These are phyloP conservation scores for Hyphantria cunea DNA, from an alignment of 1,140 invertebrate genomes.

Conservation along the genomic window DNA sequence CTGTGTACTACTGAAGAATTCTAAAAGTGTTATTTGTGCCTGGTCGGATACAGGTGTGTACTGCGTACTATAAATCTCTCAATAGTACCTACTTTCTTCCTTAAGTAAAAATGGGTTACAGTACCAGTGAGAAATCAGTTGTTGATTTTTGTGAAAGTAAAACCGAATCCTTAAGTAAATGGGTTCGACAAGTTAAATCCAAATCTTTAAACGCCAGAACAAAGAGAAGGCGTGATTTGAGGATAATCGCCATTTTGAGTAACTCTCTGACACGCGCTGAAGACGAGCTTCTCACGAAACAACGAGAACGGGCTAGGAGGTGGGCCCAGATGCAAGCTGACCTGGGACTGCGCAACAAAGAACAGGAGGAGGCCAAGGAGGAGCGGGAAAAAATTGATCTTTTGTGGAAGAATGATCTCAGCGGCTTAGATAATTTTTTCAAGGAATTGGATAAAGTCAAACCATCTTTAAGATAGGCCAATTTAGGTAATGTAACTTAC, in stretches of 20 bases:
- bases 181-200: slow-evolving; percentile 77
- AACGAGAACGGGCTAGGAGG: slow-evolving; percentile 78
- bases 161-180: slow-evolving; percentile 73
- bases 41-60: slow-evolving; percentile 78
- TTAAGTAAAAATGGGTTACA: slow-evolving; percentile 68
- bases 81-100: slow-evolving; percentile 61
- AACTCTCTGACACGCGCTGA: slow-evolving; percentile 69
- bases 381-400: slow-evolving; percentile 73
- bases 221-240: slow-evolving; percentile 75
- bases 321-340: slow-evolving; percentile 78
- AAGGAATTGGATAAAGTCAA: slow-evolving; percentile 77
- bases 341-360: slow-evolving; percentile 70
- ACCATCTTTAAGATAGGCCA: slow-evolving; percentile 50
- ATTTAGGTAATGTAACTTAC: slow-evolving; percentile 64
- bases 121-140: slow-evolving; percentile 67
- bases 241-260: slow-evolving; percentile 76
- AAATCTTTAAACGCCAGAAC: slow-evolving; percentile 72
- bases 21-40: slow-evolving; percentile 61
- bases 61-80: slow-evolving; percentile 47
- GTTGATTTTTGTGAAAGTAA: slow-evolving; percentile 80
- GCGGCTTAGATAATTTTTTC: slow-evolving; percentile 77
- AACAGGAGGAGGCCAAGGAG: slow-evolving; percentile 70
- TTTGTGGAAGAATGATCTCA: slow-evolving; percentile 79
- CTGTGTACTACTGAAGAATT: slow-evolving; percentile 49
- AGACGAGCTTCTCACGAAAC: slow-evolving; percentile 70